phyloP scores from a whole-genome alignment of 2,797 vertebrate genomes.

The Rhinella marina region DNA sequence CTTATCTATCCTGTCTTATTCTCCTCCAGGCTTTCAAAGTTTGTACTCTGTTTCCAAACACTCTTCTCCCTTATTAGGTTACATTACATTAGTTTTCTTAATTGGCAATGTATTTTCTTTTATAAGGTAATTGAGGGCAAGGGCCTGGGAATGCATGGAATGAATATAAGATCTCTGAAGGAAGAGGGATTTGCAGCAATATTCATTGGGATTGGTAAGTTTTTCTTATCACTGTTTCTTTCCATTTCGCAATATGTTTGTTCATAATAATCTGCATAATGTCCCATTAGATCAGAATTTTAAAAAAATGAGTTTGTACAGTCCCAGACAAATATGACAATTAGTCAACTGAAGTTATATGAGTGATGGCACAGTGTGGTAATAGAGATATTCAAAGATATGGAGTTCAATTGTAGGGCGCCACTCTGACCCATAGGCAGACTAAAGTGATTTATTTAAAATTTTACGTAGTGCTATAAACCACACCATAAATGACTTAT shows the following conservation, averaged over 20 bases:
- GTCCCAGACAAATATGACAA: not conserved
- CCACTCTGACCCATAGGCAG: no score
- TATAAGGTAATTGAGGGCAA: conserved; percentile 84
- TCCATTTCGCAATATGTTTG: conserved; percentile 1
- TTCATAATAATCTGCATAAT: not conserved
- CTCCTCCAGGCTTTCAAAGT: conserved; percentile 61
- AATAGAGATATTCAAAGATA: not conserved
- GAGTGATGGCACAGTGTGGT: not conserved
- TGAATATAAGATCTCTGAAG: conserved; percentile 84
- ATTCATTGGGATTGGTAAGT: conserved; percentile 93
- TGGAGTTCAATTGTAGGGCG: not conserved
- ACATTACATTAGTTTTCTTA: conserved; percentile 61
- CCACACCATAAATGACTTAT: no score
- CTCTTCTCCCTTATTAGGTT: conserved; percentile 56
- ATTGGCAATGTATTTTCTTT: conserved; percentile 65
- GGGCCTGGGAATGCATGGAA: conserved; percentile 81
- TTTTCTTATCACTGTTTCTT: conserved; percentile 44
- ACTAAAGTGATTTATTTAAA: no score
- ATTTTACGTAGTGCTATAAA: no score
- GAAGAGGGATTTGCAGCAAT: conserved; percentile 82
- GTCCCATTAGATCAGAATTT: not conserved
- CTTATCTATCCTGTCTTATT: conserved; percentile 55
- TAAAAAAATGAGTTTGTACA: not conserved
- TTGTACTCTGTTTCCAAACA: conserved; percentile 59
- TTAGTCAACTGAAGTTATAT: not conserved